A percentile compares a stretch with the other conserved stretches of the same genome.
Evolutionary conservation across 2,113 vertebrate genomes (phyloP).

Genomic region (Tachycineta bicolor): DNA sequence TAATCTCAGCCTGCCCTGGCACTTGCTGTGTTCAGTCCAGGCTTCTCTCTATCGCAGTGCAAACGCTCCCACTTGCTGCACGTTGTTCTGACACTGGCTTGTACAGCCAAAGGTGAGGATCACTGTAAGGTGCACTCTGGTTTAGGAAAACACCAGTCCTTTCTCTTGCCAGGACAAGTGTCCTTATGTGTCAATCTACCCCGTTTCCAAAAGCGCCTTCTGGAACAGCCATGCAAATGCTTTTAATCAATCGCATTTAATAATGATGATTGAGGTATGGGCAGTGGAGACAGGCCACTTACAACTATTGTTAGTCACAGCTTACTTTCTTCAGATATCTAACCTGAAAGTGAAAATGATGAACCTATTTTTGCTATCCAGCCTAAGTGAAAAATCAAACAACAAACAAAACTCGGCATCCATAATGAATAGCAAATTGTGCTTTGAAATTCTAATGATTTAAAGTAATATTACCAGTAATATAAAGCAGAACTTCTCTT

Average conservation of each 20-base stretch:
- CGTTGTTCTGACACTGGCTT: background rate
- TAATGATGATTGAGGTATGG: background rate
- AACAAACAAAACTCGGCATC: background rate
- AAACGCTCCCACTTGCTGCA: background rate
- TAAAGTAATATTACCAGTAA: slow-evolving; percentile 26
- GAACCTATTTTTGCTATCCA: slow-evolving; percentile 22
- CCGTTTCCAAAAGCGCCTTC: background rate
- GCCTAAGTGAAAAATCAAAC: slow-evolving; percentile 48
- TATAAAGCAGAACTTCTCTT: slow-evolving; percentile 18
- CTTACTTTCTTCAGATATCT: slow-evolving; percentile 19
- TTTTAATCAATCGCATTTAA: slow-evolving; percentile 36
- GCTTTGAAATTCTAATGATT: slow-evolving; percentile 41
- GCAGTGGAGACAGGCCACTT: background rate
- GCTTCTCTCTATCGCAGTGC: background rate
- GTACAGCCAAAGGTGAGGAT: background rate
- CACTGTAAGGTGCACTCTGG: background rate
- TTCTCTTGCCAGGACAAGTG: background rate
- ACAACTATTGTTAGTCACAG: slow-evolving; percentile 29
- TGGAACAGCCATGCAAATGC: background rate
- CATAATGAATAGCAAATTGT: slow-evolving; percentile 37
- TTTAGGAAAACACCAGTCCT: background rate
- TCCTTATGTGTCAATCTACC: background rate
- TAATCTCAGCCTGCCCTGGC: background rate
- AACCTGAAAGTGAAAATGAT: slow-evolving; percentile 43
- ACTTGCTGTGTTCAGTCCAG: background rate